A percentile compares a stretch with the other conserved stretches of the same genome.
Evolutionary conservation across 1,140 invertebrate species (phyloP).

Genomic region (Melitaea cinxia): DNA sequence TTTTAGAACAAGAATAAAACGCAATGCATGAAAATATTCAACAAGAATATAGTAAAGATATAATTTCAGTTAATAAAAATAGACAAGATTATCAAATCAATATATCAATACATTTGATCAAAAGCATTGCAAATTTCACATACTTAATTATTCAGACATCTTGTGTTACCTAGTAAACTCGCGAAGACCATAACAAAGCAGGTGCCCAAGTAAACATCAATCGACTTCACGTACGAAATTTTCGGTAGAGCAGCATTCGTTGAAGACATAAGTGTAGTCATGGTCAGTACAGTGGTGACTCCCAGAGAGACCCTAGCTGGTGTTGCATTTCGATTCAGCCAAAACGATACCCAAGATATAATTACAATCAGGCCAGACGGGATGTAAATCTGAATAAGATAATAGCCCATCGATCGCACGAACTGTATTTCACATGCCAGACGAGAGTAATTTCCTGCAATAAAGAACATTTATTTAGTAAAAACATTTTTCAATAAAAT

Average conservation of each 20-base stretch:
- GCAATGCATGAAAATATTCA: constrained; percentile 22
- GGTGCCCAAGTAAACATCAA: constrained; percentile 98
- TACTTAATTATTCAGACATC: constrained; percentile 16
- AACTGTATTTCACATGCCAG: constrained; percentile 98
- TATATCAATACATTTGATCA: not conserved
- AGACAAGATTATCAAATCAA: not conserved
- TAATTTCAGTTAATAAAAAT: not conserved
- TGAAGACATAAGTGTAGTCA: constrained; percentile 99
- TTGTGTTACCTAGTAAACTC: constrained; percentile 90
- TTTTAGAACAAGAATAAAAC: not conserved
- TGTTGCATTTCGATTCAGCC: constrained; percentile 95
- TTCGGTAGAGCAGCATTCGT: constrained; percentile 98
- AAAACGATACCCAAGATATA: constrained; percentile 99
- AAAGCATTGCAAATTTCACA: constrained; percentile 12
- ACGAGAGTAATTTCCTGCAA: constrained; percentile 97
- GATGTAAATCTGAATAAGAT: constrained; percentile 99
- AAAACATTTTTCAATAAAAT: not conserved
- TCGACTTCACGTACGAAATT: constrained; percentile 99
- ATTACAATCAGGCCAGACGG: constrained; percentile 99
- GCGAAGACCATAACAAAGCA: constrained; percentile 99
- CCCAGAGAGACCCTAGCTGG: constrained; percentile 97
- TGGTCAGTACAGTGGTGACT: constrained; percentile 98
- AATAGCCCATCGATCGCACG: constrained; percentile 98
- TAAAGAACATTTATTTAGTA: constrained; percentile 27
- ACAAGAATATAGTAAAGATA: constrained; percentile 10